Percentiles rank a stretch among this genome's conserved stretches.
These are phyloP conservation scores for Pammene fasciana DNA, from an alignment of 2,888 invertebrate species.

Conservation along the genomic window DNA sequence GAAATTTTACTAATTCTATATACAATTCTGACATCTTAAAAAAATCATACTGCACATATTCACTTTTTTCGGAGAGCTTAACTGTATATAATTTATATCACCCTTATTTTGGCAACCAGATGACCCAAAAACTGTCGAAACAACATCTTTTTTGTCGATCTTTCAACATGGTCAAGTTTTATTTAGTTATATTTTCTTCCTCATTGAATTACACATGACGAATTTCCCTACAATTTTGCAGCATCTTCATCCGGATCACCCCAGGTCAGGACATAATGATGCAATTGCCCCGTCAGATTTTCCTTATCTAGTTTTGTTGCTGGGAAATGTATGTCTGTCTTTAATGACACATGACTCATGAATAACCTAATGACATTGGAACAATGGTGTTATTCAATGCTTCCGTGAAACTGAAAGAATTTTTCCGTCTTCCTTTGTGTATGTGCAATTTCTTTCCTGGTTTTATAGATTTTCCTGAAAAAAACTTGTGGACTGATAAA, in stretches of 20 bases:
- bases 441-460: background rate
- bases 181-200: too few species aligned
- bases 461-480: background rate
- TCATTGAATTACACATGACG: too few species aligned
- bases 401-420: constrained; percentile 15
- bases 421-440: constrained; percentile 20
- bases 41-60: too few species aligned
- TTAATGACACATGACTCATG: constrained; percentile 6
- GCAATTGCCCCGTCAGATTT: constrained; percentile 1
- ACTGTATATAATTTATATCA: too few species aligned
- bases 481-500: background rate
- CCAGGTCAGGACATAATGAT: constrained; percentile 1
- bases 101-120: too few species aligned
- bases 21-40: too few species aligned
- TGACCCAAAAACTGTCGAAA: too few species aligned
- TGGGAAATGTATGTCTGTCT: background rate
- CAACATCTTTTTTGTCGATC: too few species aligned
- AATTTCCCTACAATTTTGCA: constrained; percentile 13
- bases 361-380: constrained; percentile 31
- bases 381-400: constrained; percentile 30
- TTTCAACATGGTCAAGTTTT: too few species aligned
- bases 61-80: too few species aligned
- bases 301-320: constrained; percentile 12
- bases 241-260: constrained; percentile 16
- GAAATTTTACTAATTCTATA: too few species aligned